These are phyloP conservation scores for Lysandra coridon DNA, from an alignment of 2,888 invertebrate species.

Conservation along the genomic window DNA sequence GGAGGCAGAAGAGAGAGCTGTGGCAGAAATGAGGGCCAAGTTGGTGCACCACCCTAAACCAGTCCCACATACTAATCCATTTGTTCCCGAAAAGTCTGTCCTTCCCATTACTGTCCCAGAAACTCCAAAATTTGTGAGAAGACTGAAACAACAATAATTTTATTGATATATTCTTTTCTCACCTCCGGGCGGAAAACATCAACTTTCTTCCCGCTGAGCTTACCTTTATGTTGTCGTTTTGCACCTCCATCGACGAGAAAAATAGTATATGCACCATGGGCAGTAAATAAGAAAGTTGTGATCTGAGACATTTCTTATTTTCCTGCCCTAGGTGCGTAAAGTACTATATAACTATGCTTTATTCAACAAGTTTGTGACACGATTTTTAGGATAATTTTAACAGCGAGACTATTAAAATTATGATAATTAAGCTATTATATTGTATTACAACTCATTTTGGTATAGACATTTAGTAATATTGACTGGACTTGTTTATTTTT, in stretches of 20 bases:
- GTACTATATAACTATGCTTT: background rate
- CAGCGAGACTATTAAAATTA: background rate
- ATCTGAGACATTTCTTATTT: too few relatives aligned
- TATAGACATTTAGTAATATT: conserved; percentile 3
- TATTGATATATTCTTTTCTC: background rate
- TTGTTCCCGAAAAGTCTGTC: conserved; percentile 74
- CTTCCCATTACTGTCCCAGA: conserved; percentile 82
- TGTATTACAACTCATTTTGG: background rate
- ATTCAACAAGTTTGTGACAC: background rate
- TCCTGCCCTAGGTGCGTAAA: too few relatives aligned
- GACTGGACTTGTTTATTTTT: background rate
- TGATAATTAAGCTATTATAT: background rate
- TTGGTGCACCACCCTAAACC: conserved; percentile 83
- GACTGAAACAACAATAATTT: conserved; percentile 54
- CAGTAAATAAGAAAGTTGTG: too few relatives aligned
- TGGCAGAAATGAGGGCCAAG: conserved; percentile 76
- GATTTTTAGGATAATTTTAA: background rate
- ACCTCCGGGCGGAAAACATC: too few relatives aligned
- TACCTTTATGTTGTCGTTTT: too few relatives aligned
- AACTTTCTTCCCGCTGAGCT: too few relatives aligned
- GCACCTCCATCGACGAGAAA: too few relatives aligned
- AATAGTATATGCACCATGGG: too few relatives aligned
- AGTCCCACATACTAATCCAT: conserved; percentile 72
- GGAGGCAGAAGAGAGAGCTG: conserved; percentile 74
- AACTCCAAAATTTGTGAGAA: conserved; percentile 80